Evolutionary conservation across 1,140 invertebrate genomes (phyloP), one percentile per base, ranked within the genome.

Genomic region (Mercenaria mercenaria): DNA sequence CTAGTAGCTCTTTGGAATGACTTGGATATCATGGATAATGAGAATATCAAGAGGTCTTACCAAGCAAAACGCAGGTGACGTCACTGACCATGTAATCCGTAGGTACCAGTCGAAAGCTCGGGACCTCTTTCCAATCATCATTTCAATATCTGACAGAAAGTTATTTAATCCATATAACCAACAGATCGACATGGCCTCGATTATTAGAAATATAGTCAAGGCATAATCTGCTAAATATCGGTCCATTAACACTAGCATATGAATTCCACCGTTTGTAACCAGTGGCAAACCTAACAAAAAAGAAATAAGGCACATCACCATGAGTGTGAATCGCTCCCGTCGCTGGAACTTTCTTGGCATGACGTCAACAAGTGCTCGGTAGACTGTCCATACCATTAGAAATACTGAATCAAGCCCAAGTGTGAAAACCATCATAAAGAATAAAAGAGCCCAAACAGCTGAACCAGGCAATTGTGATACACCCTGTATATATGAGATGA

Each of bases 341-440:
- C 18, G 8, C 26, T 26, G n/a, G 32, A 26, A 80, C 20, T 18
- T n/a, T 29, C 20, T 34, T n/a, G 76, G 76, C 13, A 80, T 47
- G 6, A 80, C 37, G 43, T 80, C 76, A 18, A 34, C 11, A 3
- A 80, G 20, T 26, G 41, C 41, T 26, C 11, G 8, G n/a, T 50
- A 52, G 23, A 80, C 50, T 10, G 76, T 80, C 76, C 76, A 80
- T 15, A 52, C 47, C 76, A 80, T 50, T 23, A 80, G 15, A 56
- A 80, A 50, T 11, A 50, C n/a, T 6, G 76, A 80, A 52, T 80
- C 76, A 13, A 80, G n/a, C 8, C 76, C 76, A 47, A 80, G 76
- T 10, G 76, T 80, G 29, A 80, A 80, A n/a, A 80, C 76, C 15
- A 56, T 52, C n/a, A 80, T 3, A 37, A 80, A 80, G 76, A 80